Base-by-base conservation (phyloP, 2,888 invertebrate species). In the Platycheirus albimanus region DNA sequence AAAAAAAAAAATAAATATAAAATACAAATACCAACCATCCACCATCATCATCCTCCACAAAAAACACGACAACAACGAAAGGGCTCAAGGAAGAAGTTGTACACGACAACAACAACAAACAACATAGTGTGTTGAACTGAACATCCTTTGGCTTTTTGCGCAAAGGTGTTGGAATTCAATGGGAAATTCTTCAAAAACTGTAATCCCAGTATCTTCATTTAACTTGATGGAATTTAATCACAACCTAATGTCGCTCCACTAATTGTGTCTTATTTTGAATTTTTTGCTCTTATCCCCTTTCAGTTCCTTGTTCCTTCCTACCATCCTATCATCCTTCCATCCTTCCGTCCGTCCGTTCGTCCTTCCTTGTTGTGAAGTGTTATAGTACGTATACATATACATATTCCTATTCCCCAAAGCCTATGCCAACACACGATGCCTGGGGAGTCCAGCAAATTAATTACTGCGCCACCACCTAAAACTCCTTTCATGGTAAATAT, bases 221-320 rank as follows among this genome's bases (percentile, higher is more conserved):
- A 80, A 58, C 38, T 75, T 56, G 61, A 45, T 36, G 70, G 80
- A 80, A 80, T 80, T 80, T 80, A 80, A 80, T 80, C 80, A 80
- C 80, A 43, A 63, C 71, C 67, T 56, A 63, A 76, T 72, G 76
- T 67, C 41, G 70, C 24, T 28, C 61, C 71, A 71, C 76, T 76
- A 71, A 76, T 81, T 71, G 47, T 67, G 19, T 72, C 67, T 77
- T 67, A 41, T 66, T 75, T 66, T 58, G 24, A 30, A n/a, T 11
- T 36, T 56, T 8, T 1, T 1, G 0, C 17, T 11, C 30, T 17
- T 15, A 28, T 10, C 15, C 30, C 30, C 20, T 30, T 20, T n/a
- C 19, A 11, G 10, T 13, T 43, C 43, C 45, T 52, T 43, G 6
- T n/a, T 19, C n/a, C 54, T n/a, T 3, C 30, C 17, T 8, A n/a